Conservation (phyloP, 1,140 invertebrate genomes). For the Nasonia giraulti region DNA sequence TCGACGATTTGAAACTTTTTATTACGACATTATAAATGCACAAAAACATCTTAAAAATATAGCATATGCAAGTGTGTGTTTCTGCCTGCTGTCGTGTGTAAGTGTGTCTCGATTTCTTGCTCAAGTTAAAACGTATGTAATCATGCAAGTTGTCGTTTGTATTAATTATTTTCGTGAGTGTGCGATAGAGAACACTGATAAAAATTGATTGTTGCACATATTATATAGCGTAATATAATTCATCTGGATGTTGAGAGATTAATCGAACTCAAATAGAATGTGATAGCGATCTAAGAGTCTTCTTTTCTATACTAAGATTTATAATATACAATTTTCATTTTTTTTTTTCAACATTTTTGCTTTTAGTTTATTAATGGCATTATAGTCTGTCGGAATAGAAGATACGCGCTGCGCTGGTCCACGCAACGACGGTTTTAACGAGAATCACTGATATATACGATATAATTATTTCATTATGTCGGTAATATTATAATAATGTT, state of each 20-base stretch:
- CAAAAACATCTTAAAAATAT: slow-evolving; percentile 68
- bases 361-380: neutral
- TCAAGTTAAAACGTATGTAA: neutral
- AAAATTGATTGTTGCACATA: slow-evolving; percentile 13
- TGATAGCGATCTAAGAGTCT: neutral
- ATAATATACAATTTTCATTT: slow-evolving; percentile 10
- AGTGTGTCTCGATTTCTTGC: neutral
- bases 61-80: slow-evolving; percentile 39
- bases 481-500: neutral
- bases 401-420: slow-evolving; percentile 41
- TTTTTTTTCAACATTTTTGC: slow-evolving; percentile 30
- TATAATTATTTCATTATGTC: slow-evolving; percentile 12
- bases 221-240: slow-evolving; percentile 20
- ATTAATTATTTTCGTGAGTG: slow-evolving; percentile 31
- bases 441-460: slow-evolving; percentile 15
- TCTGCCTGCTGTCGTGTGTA: neutral
- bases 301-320: neutral
- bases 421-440: slow-evolving; percentile 9
- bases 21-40: slow-evolving; percentile 68
- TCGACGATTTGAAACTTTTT: slow-evolving; percentile 63
- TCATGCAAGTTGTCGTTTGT: neutral
- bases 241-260: neutral
- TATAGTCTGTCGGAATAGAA: slow-evolving; percentile 13
- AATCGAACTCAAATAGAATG: slow-evolving; percentile 7
- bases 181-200: slow-evolving; percentile 39